These are phyloP conservation scores for Paradoxurus hermaphroditus DNA, from an alignment of 2,113 vertebrate genomes.

Conservation along the genomic window DNA sequence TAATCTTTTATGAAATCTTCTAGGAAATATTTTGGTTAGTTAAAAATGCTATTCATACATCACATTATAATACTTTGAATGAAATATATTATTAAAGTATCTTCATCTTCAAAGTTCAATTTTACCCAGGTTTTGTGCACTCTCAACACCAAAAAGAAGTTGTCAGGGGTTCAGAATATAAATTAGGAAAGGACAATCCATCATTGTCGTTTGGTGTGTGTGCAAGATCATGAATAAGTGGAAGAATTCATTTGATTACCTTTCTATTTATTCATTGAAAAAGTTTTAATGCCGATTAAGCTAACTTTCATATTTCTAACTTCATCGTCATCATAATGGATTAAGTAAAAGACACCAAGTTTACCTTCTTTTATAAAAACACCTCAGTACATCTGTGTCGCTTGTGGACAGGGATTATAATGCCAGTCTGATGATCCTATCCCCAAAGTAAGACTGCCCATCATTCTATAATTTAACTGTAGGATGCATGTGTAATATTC, in stretches of 20 bases:
- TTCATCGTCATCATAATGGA: neutral
- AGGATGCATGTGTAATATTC: neutral
- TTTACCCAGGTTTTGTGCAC: neutral
- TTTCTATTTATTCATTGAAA: neutral
- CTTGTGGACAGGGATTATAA: neutral
- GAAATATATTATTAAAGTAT: neutral
- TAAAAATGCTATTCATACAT: conserved; percentile 8
- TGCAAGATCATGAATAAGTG: neutral
- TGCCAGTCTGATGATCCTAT: neutral
- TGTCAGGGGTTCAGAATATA: neutral
- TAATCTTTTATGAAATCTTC: neutral
- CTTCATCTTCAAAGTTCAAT: neutral
- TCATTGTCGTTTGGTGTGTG: neutral
- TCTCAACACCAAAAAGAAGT: neutral
- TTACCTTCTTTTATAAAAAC: neutral
- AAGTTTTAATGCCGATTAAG: neutral
- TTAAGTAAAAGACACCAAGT: neutral
- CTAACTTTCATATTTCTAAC: neutral
- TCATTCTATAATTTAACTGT: neutral
- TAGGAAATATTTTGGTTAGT: conserved; percentile 13
- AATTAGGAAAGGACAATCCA: neutral
- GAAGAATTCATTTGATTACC: neutral
- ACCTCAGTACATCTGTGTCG: neutral
- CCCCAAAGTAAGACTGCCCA: neutral
- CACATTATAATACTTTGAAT: neutral